Conservation (phyloP, 2,113 vertebrate genomes). For the Penelope pileata region DNA sequence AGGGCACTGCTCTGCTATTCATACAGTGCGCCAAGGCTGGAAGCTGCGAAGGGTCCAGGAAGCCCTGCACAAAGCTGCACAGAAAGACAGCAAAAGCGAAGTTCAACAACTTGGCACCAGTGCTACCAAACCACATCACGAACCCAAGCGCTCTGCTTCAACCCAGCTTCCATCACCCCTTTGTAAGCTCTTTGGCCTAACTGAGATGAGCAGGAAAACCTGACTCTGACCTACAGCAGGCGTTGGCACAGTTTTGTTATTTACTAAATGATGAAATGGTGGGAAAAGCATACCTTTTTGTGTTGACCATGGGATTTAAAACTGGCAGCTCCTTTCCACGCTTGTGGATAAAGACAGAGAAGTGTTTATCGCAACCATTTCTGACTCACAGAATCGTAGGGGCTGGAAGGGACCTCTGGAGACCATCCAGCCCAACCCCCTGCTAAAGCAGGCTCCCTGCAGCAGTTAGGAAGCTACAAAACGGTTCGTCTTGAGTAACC, state of each 20-base stretch:
- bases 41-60: neutral
- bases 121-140: rapidly evolving
- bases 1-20: neutral
- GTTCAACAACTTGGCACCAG: neutral
- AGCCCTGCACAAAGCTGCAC: neutral
- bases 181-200: neutral
- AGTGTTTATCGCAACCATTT: no score
- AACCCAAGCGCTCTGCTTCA: neutral
- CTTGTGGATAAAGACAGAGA: neutral
- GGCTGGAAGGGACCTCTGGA: no score
- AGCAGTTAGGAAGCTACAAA: no score
- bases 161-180: rapidly evolving
- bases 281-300: neutral
- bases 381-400: no score
- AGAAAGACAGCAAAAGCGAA: neutral
- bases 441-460: no score
- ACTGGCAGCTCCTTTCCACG: neutral
- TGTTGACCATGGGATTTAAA: neutral
- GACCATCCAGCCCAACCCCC: no score
- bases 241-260: neutral
- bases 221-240: neutral
- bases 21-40: neutral
- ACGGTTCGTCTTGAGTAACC: neutral
- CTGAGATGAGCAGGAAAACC: neutral
- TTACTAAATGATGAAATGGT: neutral